Base-by-base conservation (phyloP, 2,888 invertebrate species). In the Chloroclysta siterata region DNA sequence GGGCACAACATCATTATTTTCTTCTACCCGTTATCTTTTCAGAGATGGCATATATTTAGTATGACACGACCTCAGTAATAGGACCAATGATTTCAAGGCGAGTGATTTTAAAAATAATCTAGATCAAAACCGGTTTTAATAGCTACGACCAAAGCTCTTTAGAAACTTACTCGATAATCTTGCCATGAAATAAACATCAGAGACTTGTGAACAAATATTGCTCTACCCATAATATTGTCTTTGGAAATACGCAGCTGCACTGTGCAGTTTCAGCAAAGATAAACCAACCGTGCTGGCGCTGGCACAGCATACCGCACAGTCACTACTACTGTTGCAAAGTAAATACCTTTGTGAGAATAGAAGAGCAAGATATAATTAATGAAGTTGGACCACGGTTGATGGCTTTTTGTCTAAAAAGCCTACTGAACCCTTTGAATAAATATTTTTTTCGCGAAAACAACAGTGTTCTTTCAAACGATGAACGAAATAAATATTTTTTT, bases 151-250 rank as follows among this genome's bases (percentile, higher is more conserved):
- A 13, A 5, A 15, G 11, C 3, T 46, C 46, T 46, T 46, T 10
- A 46, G 17, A 17, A 46, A 17, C 11, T 17, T 11, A 46, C 17
- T 17, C 46, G 5, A 46, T 8, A 44, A 15, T 44, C 44, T 17
- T n/a, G 17, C 33, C 13, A 7, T 28, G 44, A 57, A 57, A 39
- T 42, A 53, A 63, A 53, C 53, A 53, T 41, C 33, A 4, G n/a
- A 44, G 53, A 58, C 17, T 58, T 33, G 33, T 39, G 28, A 33
- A 48, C 53, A 53, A 58, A 58, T 53, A 63, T 58, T 53, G 44
- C 53, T 50, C 28, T 39, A 50, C 28, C 48, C 11, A 39, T 39
- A 39, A 53, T 54, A 39, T 53, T 58, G 53, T 53, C n/a, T 58
- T 28, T 28, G 13, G n/a, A 22, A 50, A 48, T 17, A 41, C 28